Conservation (phyloP, 2,113 vertebrate species). For the Rhadina sibilatrix region DNA sequence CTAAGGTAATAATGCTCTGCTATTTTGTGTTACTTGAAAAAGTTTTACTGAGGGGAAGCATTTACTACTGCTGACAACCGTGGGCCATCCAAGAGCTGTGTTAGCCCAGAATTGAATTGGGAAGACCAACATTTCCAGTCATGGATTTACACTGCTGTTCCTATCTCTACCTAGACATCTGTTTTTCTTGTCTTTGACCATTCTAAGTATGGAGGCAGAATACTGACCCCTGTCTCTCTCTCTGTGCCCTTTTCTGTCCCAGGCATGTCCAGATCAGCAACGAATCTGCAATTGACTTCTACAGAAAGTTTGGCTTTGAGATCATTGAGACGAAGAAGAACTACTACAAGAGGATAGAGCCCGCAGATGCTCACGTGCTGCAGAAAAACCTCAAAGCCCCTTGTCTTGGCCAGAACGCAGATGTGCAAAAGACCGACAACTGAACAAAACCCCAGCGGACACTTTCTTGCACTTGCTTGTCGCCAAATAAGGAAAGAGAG, state of each 20-base stretch:
- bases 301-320: constrained; percentile 99
- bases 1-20: neutral
- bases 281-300: constrained; percentile 98
- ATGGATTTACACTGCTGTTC: neutral
- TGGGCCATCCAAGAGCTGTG: neutral
- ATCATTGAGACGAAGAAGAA: constrained; percentile 99
- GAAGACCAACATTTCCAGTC: neutral
- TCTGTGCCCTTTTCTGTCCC: neutral
- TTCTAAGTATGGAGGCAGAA: neutral
- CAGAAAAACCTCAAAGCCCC: constrained; percentile 95
- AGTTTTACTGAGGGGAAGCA: neutral
- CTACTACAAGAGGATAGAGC: constrained; percentile 99
- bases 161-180: neutral
- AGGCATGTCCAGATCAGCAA: constrained; percentile 99
- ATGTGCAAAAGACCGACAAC: constrained; percentile 89
- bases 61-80: neutral
- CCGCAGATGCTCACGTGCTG: constrained; percentile 96
- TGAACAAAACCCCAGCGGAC: constrained; percentile 74
- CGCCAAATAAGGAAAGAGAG: constrained; percentile 83
- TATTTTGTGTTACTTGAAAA: neutral
- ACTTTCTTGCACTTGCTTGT: constrained; percentile 84
- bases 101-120: neutral
- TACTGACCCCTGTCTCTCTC: neutral
- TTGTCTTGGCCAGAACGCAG: constrained; percentile 84
- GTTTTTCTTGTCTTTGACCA: neutral